Conservation (phyloP, 2,113 vertebrate species). For the Rousettus leschenaultii region DNA sequence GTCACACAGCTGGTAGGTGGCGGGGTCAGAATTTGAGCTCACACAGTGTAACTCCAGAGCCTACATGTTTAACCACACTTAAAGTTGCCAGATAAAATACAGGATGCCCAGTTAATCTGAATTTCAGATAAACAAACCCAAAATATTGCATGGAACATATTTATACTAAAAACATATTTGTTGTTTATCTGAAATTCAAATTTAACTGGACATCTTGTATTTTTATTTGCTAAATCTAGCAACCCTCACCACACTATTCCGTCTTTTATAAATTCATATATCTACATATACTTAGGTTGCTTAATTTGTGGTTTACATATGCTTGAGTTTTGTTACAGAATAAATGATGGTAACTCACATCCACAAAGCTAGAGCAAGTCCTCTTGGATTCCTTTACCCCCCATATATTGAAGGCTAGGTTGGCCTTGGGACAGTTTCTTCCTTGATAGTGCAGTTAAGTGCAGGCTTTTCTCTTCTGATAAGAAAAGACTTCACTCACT, state of each 20-base stretch:
- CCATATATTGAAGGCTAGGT: background rate
- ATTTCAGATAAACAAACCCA: constrained; percentile 28
- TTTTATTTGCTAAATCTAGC: constrained; percentile 47
- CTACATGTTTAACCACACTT: background rate
- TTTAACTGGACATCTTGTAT: background rate
- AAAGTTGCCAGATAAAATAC: background rate
- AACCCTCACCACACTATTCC: background rate
- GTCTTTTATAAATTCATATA: background rate
- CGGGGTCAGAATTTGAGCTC: constrained; percentile 10
- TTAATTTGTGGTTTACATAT: background rate
- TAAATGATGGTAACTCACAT: background rate
- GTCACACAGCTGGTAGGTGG: background rate
- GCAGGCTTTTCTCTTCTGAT: constrained; percentile 36
- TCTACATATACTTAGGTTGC: background rate
- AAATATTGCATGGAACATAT: constrained; percentile 10
- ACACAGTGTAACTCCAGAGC: background rate
- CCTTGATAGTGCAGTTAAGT: background rate
- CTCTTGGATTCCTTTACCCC: constrained; percentile 35
- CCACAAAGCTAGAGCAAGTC: background rate
- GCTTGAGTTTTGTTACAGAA: constrained; percentile 10
- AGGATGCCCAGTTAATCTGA: background rate
- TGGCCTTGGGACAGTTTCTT: background rate
- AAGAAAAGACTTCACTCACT: constrained; percentile 35
- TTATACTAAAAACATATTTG: constrained; percentile 35
- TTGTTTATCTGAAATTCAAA: constrained; percentile 57